These are phyloP conservation scores for Caloenas nicobarica DNA, from an alignment of 2,113 vertebrate genomes.

Conservation along the genomic window DNA sequence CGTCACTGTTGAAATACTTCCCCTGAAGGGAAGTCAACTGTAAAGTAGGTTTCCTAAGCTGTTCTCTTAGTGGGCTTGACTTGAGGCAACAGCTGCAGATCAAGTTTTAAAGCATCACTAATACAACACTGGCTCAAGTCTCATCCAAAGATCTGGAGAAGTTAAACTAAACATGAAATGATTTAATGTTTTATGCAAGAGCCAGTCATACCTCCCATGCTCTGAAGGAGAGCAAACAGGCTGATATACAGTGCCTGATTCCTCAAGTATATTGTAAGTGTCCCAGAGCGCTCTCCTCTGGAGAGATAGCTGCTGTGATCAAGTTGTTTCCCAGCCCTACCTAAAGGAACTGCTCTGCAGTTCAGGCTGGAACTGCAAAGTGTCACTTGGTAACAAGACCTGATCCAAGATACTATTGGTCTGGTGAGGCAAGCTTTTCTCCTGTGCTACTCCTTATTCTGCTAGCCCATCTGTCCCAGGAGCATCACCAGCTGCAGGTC, in stretches of 20 bases:
- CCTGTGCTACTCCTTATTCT: not conserved
- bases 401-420: not conserved
- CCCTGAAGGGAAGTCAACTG: not conserved
- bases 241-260: not conserved
- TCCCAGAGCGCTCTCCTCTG: not conserved
- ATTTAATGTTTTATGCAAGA: not conserved
- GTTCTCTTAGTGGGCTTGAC: not conserved
- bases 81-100: not conserved
- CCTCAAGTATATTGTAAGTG: not conserved
- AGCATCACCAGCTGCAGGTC: not conserved
- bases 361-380: not conserved
- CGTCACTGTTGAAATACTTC: not conserved
- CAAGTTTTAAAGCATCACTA: not conserved
- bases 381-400: accelerated
- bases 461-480: not conserved
- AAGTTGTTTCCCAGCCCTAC: not conserved
- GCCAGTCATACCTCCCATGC: not conserved
- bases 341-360: not conserved
- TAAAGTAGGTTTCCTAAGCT: not conserved
- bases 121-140: not conserved
- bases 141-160: not conserved
- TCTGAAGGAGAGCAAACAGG: not conserved
- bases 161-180: not conserved
- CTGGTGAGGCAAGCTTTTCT: accelerated
- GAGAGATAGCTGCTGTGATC: not conserved